phyloP scores from a whole-genome alignment of 2,888 invertebrate species.

The Steinernema carpocapsae region DNA sequence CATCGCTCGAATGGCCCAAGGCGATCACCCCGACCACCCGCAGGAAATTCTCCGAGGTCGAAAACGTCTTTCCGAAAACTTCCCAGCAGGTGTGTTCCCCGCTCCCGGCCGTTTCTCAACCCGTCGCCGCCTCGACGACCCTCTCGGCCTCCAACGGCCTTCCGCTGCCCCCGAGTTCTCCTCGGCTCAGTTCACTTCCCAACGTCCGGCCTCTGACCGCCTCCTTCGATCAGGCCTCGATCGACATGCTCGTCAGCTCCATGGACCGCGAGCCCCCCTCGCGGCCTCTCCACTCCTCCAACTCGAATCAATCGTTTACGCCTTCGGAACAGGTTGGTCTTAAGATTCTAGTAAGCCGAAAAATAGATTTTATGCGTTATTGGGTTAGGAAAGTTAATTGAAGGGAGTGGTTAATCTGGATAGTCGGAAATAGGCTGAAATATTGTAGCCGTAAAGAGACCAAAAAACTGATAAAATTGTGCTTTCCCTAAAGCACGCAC shows the following conservation, averaged over 20 bases:
- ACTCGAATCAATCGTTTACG: conserved; percentile 29
- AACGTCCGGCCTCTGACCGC: neutral
- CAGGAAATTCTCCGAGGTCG: conserved; percentile 22
- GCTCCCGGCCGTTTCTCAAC: neutral
- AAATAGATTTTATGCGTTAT: neutral
- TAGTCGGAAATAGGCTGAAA: too few species aligned
- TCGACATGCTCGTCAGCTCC: conserved; percentile 23
- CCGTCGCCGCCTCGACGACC: neutral
- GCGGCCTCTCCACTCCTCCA: conserved; percentile 3
- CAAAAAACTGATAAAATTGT: too few species aligned
- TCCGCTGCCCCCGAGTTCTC: neutral
- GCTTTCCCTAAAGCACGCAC: too few species aligned
- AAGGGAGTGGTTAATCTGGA: too few species aligned
- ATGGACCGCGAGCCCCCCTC: conserved; percentile 24
- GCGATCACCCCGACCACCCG: neutral
- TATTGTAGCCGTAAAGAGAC: too few species aligned
- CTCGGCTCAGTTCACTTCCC: conserved; percentile 2
- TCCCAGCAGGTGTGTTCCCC: neutral
- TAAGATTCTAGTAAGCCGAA: neutral
- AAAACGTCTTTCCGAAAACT: conserved; percentile 1
- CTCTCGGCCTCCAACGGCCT: conserved; percentile 4
- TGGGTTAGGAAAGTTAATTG: neutral
- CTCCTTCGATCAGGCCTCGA: conserved; percentile 27
- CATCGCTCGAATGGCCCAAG: conserved; percentile 12
- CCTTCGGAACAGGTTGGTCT: conserved; percentile 32